Evolutionary conservation across 2,797 vertebrate genomes (phyloP), one percentile per base, ranked within the genome.

Genomic region (Agapornis canus): DNA sequence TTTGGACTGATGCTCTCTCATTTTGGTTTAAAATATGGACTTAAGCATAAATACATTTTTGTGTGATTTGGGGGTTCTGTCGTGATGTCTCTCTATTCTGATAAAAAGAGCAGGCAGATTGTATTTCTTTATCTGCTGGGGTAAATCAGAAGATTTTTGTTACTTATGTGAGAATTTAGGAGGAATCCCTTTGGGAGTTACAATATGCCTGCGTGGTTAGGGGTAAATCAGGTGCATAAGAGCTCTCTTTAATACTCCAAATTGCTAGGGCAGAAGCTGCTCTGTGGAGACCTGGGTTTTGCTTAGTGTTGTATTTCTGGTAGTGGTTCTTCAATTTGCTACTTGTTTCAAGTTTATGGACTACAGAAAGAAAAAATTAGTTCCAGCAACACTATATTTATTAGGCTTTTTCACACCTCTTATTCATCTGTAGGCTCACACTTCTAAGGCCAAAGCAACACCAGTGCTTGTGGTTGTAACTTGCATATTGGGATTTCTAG

Each of bases 51-150:
- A 77, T 71, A 43, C 15, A 25, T 48, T 94, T 81, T 56, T 27
- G 13, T 84, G 76, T 82, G 63, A 45, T 49, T 29, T 32, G 15
- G 5, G 39, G 12, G 35, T 80, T 42, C 63, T 86, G 26, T 91
- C 17, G 11, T 57, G 14, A 51, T 64, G 16, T 81, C 78, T 29
- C 42, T 90, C 8, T 42, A 68, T 76, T 93, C 32, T 89, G 72
- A 45, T 94, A 40, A 86, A 92, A 96, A 80, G 35, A 84, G 31
- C 71, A 76, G 65, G 21, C n/a, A 77, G 39, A 71, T 42, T 51
- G 8, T 45, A 18, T 83, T 64, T 87, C 52, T 82, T 71, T 75
- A 31, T 68, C 60, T 73, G 15, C 11, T 81, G 42, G 42, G 27
- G 63, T 82, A 81, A 78, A n/a, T 61, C 61, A 56, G 43, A 77